Percentiles rank a stretch among this genome's conserved stretches.
These are phyloP conservation scores for Arizona elegans DNA, from an alignment of 2,113 vertebrate species.

Conservation along the genomic window DNA sequence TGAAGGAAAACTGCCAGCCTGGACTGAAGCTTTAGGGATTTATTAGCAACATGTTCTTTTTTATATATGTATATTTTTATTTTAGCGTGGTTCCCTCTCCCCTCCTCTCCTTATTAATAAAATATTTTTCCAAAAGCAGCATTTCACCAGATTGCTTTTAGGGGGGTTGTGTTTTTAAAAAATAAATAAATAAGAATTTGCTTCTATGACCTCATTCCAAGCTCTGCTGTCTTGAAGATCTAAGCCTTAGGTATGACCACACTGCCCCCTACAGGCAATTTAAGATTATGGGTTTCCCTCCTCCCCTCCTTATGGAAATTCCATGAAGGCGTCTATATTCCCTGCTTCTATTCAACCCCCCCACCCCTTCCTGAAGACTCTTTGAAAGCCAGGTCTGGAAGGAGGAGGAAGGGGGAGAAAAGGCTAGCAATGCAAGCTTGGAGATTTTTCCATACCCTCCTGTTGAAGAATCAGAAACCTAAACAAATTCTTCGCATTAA, in stretches of 20 bases:
- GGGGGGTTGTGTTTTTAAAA: too few species aligned
- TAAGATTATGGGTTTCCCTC: constrained; percentile 3
- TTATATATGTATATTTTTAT: too few species aligned
- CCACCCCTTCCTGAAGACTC: background rate
- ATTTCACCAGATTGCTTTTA: fast-evolving
- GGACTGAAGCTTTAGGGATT: background rate
- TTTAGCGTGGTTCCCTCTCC: background rate
- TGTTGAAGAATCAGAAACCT: constrained; percentile 53
- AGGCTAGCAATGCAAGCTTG: constrained; percentile 45
- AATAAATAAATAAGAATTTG: background rate
- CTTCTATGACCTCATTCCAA: constrained; percentile 17
- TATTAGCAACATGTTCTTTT: constrained; percentile 26
- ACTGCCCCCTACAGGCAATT: constrained; percentile 16
- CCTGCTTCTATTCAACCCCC: background rate
- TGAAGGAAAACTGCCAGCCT: constrained; percentile 33
- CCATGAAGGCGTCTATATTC: constrained; percentile 22
- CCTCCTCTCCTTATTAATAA: background rate
- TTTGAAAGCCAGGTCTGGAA: background rate
- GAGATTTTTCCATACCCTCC: constrained; percentile 46
- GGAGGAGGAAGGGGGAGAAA: background rate
- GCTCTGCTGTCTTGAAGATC: background rate
- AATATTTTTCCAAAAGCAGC: constrained; percentile 1
- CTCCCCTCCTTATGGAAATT: background rate
- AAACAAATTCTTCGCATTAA: constrained; percentile 63
- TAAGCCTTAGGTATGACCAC: background rate